Evolutionary conservation across 2,888 invertebrate species (phyloP), one percentile per base, ranked within the genome.

Genomic region (Tholera decimalis): DNA sequence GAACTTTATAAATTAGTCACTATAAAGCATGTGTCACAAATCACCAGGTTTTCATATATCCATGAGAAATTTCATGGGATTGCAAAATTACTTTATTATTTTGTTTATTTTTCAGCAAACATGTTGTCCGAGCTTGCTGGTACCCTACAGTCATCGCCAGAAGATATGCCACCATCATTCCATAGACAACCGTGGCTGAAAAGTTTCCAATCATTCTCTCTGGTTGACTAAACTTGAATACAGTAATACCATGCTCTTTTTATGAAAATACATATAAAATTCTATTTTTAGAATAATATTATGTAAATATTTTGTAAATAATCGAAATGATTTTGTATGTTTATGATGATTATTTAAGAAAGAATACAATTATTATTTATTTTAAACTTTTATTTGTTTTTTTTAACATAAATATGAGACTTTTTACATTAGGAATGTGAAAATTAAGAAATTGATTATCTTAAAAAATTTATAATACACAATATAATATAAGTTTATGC

Each of bases 81-180:
- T n/a, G n/a, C n/a, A n/a, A n/a, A 46, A 9, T 13, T 30, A 39
- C 30, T 33, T 35, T 24, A 33, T 18, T 3, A 35, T 0, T 44
- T 28, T 1, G 11, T 39, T 24, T 51, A 18, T 80, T 79, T 7
- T 35, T 4, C 88, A 95, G 95, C 77, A 4, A 91, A 89, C 69
- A 93, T 94, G 89, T 64, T 95, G 24, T 72, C 89, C 1, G 94
- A 94, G 56, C 78, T 94, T 24, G 76, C 85, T 2, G 85, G 85
- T 1, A 85, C 89, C 22, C 83, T 92, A 68, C 91, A 91, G 55
- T 81, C 89, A 0, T 82, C 87, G 0, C 84, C 88, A 0, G 94
- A 94, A 55, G 93, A 93, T 20, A 74, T 85, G 66, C 89, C 92
- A 11, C 76, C 88, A n/a, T 84, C 90, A 1, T 88, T 82, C 85